These are phyloP conservation scores for Lepus europaeus DNA, from an alignment of 2,113 vertebrate species.

Conservation along the genomic window DNA sequence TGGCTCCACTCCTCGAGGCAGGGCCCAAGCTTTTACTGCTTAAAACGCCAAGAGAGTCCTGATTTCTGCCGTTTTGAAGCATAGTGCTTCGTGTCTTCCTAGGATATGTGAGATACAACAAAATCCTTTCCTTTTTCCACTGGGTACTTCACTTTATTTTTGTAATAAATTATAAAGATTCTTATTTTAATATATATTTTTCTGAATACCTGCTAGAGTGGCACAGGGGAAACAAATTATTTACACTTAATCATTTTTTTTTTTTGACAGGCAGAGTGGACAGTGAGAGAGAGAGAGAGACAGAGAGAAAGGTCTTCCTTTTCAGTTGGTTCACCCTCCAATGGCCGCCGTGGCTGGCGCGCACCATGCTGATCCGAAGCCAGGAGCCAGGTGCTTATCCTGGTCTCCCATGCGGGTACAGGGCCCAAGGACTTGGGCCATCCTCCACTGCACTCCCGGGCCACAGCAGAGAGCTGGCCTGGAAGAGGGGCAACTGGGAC, in stretches of 20 bases:
- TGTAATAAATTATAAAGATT: background rate
- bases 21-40: background rate
- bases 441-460: too few relatives aligned
- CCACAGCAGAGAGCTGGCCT: too few relatives aligned
- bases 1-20: background rate
- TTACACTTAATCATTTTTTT: background rate
- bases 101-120: background rate
- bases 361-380: too few relatives aligned
- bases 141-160: background rate
- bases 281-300: too few relatives aligned
- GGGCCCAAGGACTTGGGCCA: too few relatives aligned
- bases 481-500: too few relatives aligned
- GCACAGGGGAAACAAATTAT: slow-evolving; percentile 29
- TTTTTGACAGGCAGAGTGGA: too few relatives aligned
- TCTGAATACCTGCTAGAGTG: background rate
- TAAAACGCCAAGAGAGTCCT: background rate
- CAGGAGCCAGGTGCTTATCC: too few relatives aligned
- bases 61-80: background rate
- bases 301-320: too few relatives aligned
- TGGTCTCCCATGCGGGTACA: too few relatives aligned
- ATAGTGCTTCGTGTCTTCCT: background rate
- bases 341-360: too few relatives aligned
- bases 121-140: background rate
- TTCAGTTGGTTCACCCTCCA: too few relatives aligned
- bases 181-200: background rate